Base-by-base conservation (phyloP, 2,888 invertebrate species). In the Argyresthia albistria region DNA sequence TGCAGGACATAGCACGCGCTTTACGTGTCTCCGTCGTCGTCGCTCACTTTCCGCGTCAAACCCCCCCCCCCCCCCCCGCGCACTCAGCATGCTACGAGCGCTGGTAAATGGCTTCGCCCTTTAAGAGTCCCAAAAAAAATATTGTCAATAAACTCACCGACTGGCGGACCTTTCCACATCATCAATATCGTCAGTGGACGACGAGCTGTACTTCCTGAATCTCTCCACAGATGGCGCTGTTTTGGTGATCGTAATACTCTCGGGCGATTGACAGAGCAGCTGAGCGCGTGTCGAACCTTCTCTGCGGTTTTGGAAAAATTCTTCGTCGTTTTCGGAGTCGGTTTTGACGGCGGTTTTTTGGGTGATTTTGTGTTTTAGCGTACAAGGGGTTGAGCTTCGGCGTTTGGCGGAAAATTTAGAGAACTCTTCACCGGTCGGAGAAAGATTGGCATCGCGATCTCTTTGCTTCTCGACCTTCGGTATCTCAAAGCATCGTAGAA, bases 171-270 rank as follows among this genome's bases (percentile, higher is more conserved):
- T 55, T 9, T 45, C 51, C 12, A 46, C 50, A 45, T 56, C 60
- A 11, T 57, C 62, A 9, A 58, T 63, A 8, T 73, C 77, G 42
- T 78, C 78, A 1, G 71, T 73, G 0, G 82, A 73, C 0, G 81
- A 68, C 6, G 70, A 73, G n/a, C 67, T 75, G 53, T 74, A 76
- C 16, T 62, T 67, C 55, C 74, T 55, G 4, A 80, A 75, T 1
- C 65, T 59, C 57, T 82, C 84, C 1, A 70, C 57, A 67, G 84
- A 86, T 55, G 87, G 86, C 67, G 84, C 80, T 57, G 86, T 86
- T 53, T 80, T 81, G 0, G 76, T 79, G 37, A 86, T 82, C 9
- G 80, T 59, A 6, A 84, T 67, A 66, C 75, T 80, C 4, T 80
- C 77, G 0, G 78, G 75, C 0, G 80, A 76, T 1, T 70, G 70